Evolutionary conservation across 2,113 vertebrate species (phyloP).

Genomic region (Barnardius zonarius): DNA sequence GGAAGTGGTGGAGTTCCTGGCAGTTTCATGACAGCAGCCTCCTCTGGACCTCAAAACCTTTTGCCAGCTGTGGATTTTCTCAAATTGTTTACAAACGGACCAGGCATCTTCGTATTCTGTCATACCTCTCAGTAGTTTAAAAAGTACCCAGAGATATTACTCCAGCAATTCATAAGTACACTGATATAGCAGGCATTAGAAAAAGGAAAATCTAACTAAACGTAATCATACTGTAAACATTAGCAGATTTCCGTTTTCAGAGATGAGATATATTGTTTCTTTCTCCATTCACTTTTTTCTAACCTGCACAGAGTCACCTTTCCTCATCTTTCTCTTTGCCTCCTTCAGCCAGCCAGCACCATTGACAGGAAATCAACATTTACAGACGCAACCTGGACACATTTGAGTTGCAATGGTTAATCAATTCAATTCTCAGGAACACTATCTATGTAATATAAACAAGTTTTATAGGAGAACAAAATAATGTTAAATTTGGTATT

Average conservation of each 20-base stretch:
- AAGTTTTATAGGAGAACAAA: neutral
- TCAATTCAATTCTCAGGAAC: neutral
- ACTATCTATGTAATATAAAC: neutral
- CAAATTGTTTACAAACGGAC: neutral
- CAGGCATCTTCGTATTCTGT: neutral
- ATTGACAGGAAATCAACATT: neutral
- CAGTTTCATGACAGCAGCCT: neutral
- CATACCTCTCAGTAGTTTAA: neutral
- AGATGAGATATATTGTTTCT: neutral
- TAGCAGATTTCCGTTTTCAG: neutral
- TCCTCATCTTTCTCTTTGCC: neutral
- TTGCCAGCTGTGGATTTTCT: neutral
- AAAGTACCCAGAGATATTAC: neutral
- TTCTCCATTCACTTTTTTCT: neutral
- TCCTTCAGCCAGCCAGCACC: fast-evolving
- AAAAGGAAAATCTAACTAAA: neutral
- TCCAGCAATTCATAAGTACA: neutral
- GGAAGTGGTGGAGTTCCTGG: neutral
- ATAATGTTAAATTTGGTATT: neutral
- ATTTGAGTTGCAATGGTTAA: neutral
- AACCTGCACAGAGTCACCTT: neutral
- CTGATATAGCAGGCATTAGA: neutral
- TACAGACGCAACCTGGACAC: neutral
- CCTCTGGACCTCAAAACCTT: neutral
- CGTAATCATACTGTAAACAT: neutral